These are phyloP conservation scores for Halisarca cf. caerulea DNA, from an alignment of 37 sponge, comb jelly and placozoan species.

Conservation along the genomic window DNA sequence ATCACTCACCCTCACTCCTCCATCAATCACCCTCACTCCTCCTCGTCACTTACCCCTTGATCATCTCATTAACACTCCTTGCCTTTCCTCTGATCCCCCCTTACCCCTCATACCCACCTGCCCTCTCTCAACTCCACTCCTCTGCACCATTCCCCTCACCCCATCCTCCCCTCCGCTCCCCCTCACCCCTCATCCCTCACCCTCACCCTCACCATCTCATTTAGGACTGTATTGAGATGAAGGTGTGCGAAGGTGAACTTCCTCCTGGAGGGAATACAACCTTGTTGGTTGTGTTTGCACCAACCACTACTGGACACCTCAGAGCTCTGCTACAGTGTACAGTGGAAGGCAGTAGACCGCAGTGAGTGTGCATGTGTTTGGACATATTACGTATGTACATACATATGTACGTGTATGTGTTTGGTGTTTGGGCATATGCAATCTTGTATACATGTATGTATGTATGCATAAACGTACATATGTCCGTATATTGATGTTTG, in stretches of 20 bases:
- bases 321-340: slow-evolving; percentile 23
- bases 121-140: background rate
- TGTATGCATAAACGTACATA: background rate
- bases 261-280: slow-evolving; percentile 11
- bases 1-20: no score
- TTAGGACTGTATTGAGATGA: slow-evolving; percentile 15
- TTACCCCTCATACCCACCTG: no score
- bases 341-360: background rate
- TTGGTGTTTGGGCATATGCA: no score
- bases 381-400: background rate
- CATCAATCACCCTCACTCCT: no score
- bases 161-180: background rate
- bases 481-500: no score
- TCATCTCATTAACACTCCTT: no score
- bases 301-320: slow-evolving; percentile 35
- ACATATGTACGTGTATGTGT: no score
- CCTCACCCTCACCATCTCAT: background rate
- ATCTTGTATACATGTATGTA: no score
- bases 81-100: no score
- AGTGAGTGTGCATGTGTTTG: slow-evolving; percentile 10
- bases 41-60: no score
- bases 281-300: slow-evolving; percentile 40
- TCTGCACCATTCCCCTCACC: background rate
- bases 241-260: background rate
- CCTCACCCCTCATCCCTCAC: no score